Conservation (phyloP, 2,888 invertebrate species). For the Pseudanteris insignis region DNA sequence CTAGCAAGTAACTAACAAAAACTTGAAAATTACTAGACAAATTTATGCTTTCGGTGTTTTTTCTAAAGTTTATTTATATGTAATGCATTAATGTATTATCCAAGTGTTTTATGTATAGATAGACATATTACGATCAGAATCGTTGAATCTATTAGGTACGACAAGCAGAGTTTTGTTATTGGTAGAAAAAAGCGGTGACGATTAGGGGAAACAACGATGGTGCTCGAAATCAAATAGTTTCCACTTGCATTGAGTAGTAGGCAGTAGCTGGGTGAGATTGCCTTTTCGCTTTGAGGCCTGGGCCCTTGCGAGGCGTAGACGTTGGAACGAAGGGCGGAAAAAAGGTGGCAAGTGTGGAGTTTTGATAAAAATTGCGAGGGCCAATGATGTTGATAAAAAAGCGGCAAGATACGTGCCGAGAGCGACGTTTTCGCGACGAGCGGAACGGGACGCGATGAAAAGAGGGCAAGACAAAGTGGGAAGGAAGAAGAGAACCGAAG, state of each 20-base stretch:
- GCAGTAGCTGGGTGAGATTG: conserved; percentile 44
- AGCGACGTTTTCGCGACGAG: conserved; percentile 23
- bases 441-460: conserved; percentile 10
- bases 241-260: conserved; percentile 42
- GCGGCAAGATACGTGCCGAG: conserved; percentile 17
- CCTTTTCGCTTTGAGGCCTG: conserved; percentile 43
- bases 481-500: conserved; percentile 24
- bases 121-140: no score
- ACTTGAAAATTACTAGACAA: no score
- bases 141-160: no score
- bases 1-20: no score
- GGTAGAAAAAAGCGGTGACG: conserved; percentile 19
- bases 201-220: conserved; percentile 39
- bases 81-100: no score
- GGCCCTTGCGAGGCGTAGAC: conserved; percentile 21
- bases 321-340: conserved; percentile 14
- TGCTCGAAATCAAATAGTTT: conserved; percentile 39
- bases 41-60: no score
- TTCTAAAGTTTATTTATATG: no score
- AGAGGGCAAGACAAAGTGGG: conserved; percentile 17
- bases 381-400: conserved; percentile 30
- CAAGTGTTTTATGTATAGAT: no score
- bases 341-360: conserved; percentile 57
- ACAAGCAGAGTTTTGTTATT: no score
- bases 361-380: conserved; percentile 43